Conservation (phyloP, 2,113 vertebrate species). For the Bufo gargarizans region DNA sequence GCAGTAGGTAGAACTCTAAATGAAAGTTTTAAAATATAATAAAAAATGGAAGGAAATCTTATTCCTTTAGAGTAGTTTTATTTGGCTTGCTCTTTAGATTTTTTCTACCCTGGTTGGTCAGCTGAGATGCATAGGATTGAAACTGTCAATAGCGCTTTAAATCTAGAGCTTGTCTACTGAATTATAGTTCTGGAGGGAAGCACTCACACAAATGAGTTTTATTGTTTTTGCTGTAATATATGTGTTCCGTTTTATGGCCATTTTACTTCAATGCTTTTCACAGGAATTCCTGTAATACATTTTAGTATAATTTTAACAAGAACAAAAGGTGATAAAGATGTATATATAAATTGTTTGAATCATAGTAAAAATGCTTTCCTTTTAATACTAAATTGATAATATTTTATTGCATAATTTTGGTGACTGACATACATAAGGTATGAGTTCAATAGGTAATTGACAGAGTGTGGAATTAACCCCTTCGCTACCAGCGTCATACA, state of each 20-base stretch:
- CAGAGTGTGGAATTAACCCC: neutral
- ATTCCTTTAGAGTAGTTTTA: neutral
- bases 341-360: conserved; percentile 36
- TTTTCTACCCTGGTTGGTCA: neutral
- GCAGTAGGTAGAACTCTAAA: neutral
- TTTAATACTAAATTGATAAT: conserved; percentile 19
- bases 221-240: conserved; percentile 57
- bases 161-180: conserved; percentile 26
- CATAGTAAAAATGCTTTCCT: conserved; percentile 18
- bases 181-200: conserved; percentile 41
- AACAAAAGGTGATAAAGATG: conserved; percentile 53
- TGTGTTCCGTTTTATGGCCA: conserved; percentile 54
- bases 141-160: conserved; percentile 40
- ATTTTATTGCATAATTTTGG: neutral
- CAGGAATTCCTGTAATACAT: conserved; percentile 56
- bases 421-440: neutral
- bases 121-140: neutral
- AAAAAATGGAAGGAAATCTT: neutral
- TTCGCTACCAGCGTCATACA: neutral
- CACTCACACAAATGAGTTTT: conserved; percentile 55
- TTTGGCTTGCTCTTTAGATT: neutral
- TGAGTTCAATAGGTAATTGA: neutral
- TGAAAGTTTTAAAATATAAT: neutral
- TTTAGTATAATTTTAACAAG: conserved; percentile 54
- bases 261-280: conserved; percentile 54